Evolutionary conservation across 2,797 vertebrate species (phyloP).

Genomic region (Bradypodion pumilum): DNA sequence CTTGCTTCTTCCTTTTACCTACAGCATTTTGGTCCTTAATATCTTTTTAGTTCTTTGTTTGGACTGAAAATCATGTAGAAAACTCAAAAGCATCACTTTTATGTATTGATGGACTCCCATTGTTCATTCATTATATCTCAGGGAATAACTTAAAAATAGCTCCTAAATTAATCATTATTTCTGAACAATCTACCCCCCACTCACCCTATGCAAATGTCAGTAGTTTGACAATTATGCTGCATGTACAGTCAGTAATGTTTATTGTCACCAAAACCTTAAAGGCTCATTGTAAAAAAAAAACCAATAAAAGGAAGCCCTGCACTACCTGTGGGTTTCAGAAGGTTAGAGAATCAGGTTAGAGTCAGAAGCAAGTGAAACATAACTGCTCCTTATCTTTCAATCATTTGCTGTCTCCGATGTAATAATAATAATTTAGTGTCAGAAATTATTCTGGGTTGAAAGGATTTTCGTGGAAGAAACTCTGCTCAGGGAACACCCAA

Average conservation of each 20-base stretch:
- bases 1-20: neutral
- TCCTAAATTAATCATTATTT: conserved; percentile 3
- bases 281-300: conserved; percentile 43
- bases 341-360: conserved; percentile 39
- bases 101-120: conserved; percentile 33
- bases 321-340: conserved; percentile 39
- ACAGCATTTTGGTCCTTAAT: conserved; percentile 1
- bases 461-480: too few relatives aligned
- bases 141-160: conserved; percentile 15
- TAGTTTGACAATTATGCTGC: conserved; percentile 25
- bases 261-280: conserved; percentile 24
- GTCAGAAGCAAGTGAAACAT: conserved; percentile 43
- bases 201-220: conserved; percentile 53
- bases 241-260: conserved; percentile 36
- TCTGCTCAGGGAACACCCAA: too few relatives aligned
- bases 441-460: too few relatives aligned
- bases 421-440: conserved; percentile 33
- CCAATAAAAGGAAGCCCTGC: conserved; percentile 44
- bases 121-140: conserved; percentile 32
- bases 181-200: conserved; percentile 25
- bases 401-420: conserved; percentile 34
- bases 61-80: neutral
- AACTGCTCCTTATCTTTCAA: conserved; percentile 40
- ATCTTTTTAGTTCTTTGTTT: neutral
- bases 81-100: conserved; percentile 19